These are phyloP conservation scores for Dusona sp. DNA, from an alignment of 2,888 invertebrate species.

Conservation along the genomic window DNA sequence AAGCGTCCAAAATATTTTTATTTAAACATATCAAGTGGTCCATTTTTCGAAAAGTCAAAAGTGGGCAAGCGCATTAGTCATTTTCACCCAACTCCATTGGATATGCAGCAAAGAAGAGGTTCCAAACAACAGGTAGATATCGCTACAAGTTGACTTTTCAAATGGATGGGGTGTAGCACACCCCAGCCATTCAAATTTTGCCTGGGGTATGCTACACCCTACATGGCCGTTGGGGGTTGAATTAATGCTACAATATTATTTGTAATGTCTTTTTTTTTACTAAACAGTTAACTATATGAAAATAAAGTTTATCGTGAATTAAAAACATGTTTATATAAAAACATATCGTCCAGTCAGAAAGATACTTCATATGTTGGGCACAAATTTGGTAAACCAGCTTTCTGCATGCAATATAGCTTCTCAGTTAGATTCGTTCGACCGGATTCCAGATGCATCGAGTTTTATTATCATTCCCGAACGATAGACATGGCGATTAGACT, in stretches of 20 bases:
- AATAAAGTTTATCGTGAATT: not conserved
- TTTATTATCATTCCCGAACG: slow-evolving; percentile 46
- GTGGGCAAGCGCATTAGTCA: too few species aligned
- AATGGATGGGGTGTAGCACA: too few species aligned
- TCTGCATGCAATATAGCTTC: not conserved
- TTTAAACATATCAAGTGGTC: too few species aligned
- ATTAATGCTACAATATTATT: not conserved
- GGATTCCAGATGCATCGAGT: not conserved
- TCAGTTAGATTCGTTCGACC: not conserved
- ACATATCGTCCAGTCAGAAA: not conserved
- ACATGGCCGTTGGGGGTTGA: not conserved
- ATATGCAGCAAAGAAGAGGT: too few species aligned
- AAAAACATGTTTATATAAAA: not conserved
- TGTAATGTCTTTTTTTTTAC: not conserved
- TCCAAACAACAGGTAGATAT: too few species aligned
- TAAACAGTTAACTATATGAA: not conserved
- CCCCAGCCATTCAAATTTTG: too few species aligned
- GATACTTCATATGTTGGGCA: not conserved
- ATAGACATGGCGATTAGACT: slow-evolving; percentile 44
- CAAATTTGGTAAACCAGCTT: not conserved
- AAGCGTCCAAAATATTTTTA: too few species aligned
- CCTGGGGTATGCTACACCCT: too few species aligned
- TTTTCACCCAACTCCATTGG: too few species aligned
- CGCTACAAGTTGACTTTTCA: too few species aligned
- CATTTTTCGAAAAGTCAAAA: too few species aligned